Conservation (phyloP, 1,140 invertebrate genomes). For the Calosoma granatense region DNA sequence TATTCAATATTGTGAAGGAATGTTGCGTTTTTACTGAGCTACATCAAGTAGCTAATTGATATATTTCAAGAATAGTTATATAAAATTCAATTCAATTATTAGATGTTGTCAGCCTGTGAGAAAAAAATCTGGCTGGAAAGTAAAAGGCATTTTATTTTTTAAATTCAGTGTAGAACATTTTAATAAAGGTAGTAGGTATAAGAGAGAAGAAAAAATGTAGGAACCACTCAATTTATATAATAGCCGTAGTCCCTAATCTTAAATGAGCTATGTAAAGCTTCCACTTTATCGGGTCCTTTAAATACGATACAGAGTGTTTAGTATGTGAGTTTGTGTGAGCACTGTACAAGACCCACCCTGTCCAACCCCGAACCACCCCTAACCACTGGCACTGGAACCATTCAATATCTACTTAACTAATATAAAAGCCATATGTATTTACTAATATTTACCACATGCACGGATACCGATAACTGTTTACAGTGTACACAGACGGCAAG, state of each 20-base stretch:
- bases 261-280: neutral
- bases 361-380: slow-evolving; percentile 13
- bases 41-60: no score
- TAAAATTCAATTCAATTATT: no score
- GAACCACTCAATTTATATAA: neutral
- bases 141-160: no score
- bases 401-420: slow-evolving; percentile 18
- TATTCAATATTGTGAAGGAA: no score
- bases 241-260: neutral
- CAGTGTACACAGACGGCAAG: slow-evolving; percentile 3
- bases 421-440: slow-evolving; percentile 30
- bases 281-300: neutral
- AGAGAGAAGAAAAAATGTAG: neutral
- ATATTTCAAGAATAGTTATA: no score
- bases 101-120: no score
- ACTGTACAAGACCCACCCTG: slow-evolving; percentile 10
- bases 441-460: slow-evolving; percentile 33
- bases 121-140: no score
- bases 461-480: slow-evolving; percentile 23
- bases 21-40: no score
- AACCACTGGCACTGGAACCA: slow-evolving; percentile 10
- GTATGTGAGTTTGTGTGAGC: neutral
- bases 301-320: neutral
- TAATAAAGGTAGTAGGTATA: no score
- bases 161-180: no score